Conservation (phyloP, 2,797 vertebrate genomes). For the Columba guinea region DNA sequence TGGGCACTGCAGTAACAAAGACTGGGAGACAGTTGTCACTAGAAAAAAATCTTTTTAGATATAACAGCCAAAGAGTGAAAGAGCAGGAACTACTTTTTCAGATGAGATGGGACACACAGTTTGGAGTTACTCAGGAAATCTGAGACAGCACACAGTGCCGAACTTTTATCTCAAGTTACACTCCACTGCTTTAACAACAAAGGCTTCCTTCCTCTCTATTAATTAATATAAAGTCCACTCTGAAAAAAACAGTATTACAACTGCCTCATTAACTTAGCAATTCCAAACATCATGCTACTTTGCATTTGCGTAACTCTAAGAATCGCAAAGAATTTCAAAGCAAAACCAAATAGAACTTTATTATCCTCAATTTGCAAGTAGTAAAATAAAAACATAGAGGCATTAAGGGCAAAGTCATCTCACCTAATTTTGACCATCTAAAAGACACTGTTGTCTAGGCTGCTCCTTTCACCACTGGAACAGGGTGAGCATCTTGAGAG, state of each 20-base stretch:
- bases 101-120: not conserved
- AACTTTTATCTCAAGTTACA: not conserved
- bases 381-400: not conserved
- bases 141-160: not conserved
- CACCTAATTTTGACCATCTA: not conserved
- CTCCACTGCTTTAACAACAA: constrained; percentile 5
- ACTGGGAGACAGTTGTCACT: not conserved
- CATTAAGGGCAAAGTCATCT: not conserved
- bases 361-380: not conserved
- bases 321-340: not conserved
- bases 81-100: not conserved
- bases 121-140: not conserved
- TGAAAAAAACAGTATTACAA: constrained; percentile 1
- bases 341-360: not conserved
- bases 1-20: not conserved
- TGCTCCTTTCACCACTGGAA: not conserved
- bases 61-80: not conserved
- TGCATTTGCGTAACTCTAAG: not conserved
- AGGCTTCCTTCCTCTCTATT: not conserved
- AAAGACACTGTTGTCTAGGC: not conserved
- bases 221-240: not conserved
- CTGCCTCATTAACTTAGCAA: not conserved
- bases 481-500: not conserved
- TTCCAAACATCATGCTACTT: not conserved
- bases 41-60: not conserved